Percentiles rank a stretch among this genome's conserved stretches.
Evolutionary conservation across 2,113 vertebrate species (phyloP).

Genomic region (Podarcis muralis): DNA sequence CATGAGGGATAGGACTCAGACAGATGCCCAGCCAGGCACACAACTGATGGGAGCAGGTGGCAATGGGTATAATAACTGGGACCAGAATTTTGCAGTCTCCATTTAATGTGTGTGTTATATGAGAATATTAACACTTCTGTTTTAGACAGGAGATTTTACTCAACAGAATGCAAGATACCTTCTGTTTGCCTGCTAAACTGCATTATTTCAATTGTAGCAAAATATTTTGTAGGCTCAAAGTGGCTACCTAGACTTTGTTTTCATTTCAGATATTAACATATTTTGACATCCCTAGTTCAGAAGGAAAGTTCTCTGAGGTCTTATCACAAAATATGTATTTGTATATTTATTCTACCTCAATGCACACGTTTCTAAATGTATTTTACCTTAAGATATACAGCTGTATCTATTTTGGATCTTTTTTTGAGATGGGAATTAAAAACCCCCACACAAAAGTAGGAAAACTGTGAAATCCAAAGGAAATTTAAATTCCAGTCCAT

Average conservation of each 20-base stretch:
- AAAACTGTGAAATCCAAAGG: too few relatives aligned
- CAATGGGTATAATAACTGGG: background rate
- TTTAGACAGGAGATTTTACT: conserved; percentile 1
- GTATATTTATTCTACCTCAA: too few relatives aligned
- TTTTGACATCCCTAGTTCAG: background rate
- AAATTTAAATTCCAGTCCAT: too few relatives aligned
- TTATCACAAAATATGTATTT: too few relatives aligned
- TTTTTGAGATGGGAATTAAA: too few relatives aligned
- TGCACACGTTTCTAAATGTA: too few relatives aligned
- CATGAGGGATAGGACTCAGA: background rate
- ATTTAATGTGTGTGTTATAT: conserved; percentile 21
- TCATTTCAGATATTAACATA: background rate
- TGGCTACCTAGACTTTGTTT: background rate
- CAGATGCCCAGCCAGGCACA: conserved; percentile 2
- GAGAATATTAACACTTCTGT: background rate
- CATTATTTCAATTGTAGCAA: background rate
- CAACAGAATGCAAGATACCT: conserved; percentile 4
- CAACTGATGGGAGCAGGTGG: conserved; percentile 4
- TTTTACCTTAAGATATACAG: too few relatives aligned
- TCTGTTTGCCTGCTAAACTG: background rate
- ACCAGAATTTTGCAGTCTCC: conserved; percentile 12
- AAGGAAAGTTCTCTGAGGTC: background rate
- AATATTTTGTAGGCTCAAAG: background rate
- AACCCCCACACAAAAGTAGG: too few relatives aligned
- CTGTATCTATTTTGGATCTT: too few relatives aligned